Evolutionary conservation across 1,140 invertebrate species (phyloP), one percentile per base, ranked within the genome.

Genomic region (Drosophila seguyi): DNA sequence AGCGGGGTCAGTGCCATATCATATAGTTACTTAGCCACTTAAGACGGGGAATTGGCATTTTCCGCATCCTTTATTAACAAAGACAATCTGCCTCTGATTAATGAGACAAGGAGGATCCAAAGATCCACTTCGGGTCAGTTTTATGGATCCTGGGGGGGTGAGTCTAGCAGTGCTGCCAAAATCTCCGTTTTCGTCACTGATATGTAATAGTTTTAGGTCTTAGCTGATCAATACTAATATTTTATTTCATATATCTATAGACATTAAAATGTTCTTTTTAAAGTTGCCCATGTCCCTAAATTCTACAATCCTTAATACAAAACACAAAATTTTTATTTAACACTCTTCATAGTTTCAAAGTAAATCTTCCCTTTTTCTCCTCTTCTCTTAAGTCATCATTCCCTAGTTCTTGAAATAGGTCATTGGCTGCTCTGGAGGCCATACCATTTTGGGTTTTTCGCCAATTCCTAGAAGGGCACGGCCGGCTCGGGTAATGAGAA

Each of bases 401-500:
- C 7, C 7, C 14, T 8, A 22, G 31, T 11, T n/a, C 20, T 2
- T 53, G 50, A 53, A 53, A 53, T 55, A n/a, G 52, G 52, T 55
- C 34, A 38, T 55, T 55, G 52, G 8, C 52, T 38, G 34, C 20
- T 55, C 20, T 55, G 52, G 74, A 71, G 42, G n/a, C 68, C 50
- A 57, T 58, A 38, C 69, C 67, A 50, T 72, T 88, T 85, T 76
- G 75, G 74, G 75, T 31, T 68, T 75, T 79, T 76, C 52, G 79
- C 84, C 75, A 79, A 80, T 88, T 87, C 83, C 76, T 71, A 79
- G 82, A 71, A 81, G 67, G 60, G 53, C 71, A 79, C 60, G 74
- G 67, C 66, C 38, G 61, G 44, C 20, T 41, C 20, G 8, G 58
- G 77, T 61, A 75, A 71, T 81, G 67, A 69, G 66, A 83, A 76